A percentile compares a stretch with the other conserved stretches of the same genome.
These are phyloP conservation scores for Hyles vespertilio DNA, from an alignment of 1,140 invertebrate species.

Conservation along the genomic window DNA sequence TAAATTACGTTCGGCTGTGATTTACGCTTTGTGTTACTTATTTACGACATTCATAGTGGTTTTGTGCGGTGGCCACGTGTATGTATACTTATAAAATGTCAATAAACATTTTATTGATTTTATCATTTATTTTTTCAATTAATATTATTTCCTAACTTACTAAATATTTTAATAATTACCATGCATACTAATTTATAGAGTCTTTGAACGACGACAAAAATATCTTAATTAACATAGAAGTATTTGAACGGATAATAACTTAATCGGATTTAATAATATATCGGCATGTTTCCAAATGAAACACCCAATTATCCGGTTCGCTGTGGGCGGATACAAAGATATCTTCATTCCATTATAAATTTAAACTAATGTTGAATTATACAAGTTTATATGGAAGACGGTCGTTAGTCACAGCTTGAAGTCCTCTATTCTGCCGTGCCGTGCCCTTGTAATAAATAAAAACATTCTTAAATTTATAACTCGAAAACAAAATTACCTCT, in stretches of 20 bases:
- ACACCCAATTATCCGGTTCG: conserved; percentile 37
- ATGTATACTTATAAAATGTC: too few relatives aligned
- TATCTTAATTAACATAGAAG: conserved; percentile 25
- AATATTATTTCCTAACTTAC: too few relatives aligned
- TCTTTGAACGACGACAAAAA: background rate
- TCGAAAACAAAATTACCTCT: conserved; percentile 22
- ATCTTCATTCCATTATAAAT: conserved; percentile 63
- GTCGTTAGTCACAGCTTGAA: conserved; percentile 60
- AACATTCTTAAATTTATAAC: conserved; percentile 43
- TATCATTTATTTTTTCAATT: too few relatives aligned
- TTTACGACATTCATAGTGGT: background rate
- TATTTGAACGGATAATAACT: conserved; percentile 36
- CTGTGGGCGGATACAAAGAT: conserved; percentile 44
- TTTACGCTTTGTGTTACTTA: conserved; percentile 10
- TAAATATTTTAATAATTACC: too few relatives aligned
- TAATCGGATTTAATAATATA: conserved; percentile 38
- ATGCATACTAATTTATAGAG: too few relatives aligned
- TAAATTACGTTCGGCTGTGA: conserved; percentile 20
- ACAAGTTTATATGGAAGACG: conserved; percentile 33
- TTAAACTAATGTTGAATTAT: conserved; percentile 52
- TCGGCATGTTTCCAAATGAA: conserved; percentile 32
- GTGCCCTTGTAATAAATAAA: conserved; percentile 42
- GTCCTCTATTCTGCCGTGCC: conserved; percentile 43
- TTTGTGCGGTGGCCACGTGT: too few relatives aligned
- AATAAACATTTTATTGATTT: too few relatives aligned